phyloP scores from a whole-genome alignment of 1,140 invertebrate species.

The Heliothis virescens region DNA sequence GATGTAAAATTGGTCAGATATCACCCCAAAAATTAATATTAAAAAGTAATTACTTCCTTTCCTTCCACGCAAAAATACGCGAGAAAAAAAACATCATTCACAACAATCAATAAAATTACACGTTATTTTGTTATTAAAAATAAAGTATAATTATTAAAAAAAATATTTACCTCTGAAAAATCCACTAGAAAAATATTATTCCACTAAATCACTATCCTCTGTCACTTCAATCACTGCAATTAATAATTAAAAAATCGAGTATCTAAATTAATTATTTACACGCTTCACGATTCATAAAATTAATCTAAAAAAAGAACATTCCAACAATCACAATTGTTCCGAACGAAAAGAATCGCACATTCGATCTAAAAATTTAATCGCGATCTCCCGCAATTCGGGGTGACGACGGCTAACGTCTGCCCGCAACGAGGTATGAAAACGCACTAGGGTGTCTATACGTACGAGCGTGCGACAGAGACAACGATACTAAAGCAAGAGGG shows the following conservation, averaged over 20 bases:
- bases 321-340: conserved; percentile 36
- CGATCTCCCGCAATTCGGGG: conserved; percentile 55
- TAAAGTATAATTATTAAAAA: conserved; percentile 8
- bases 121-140: neutral
- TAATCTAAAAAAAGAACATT: neutral
- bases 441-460: conserved; percentile 70
- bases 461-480: conserved; percentile 64
- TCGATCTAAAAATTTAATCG: conserved; percentile 59
- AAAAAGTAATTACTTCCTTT: too few species aligned
- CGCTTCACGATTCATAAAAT: conserved; percentile 18
- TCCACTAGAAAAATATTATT: conserved; percentile 34
- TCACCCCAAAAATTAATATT: too few species aligned
- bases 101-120: neutral
- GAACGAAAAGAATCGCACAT: conserved; percentile 23
- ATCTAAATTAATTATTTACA: neutral
- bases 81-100: too few species aligned
- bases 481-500: conserved; percentile 64
- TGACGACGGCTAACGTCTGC: conserved; percentile 49
- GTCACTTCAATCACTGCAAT: conserved; percentile 32
- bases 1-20: too few species aligned
- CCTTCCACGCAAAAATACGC: too few species aligned
- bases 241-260: conserved; percentile 26
- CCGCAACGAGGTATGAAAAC: conserved; percentile 64
- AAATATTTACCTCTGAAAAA: conserved; percentile 46
- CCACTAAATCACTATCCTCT: conserved; percentile 33